Conservation (phyloP, 2,888 invertebrate species). For the Drosophila setosimentum region DNA sequence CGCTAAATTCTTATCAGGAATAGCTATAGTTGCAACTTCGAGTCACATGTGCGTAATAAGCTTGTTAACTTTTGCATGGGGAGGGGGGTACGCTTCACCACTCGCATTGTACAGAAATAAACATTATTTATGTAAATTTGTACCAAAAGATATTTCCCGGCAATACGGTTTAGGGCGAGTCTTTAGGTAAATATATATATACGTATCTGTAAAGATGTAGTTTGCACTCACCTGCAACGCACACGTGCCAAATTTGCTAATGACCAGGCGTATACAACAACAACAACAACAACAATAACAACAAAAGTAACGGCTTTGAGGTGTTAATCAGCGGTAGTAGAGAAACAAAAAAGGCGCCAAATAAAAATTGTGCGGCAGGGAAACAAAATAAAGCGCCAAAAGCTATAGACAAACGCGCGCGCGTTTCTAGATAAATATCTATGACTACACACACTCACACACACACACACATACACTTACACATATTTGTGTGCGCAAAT, state of each 20-base stretch:
- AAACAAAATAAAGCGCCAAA: constrained; percentile 64
- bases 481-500: neutral
- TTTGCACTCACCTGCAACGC: constrained; percentile 3
- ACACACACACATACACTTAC: neutral
- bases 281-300: neutral
- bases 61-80: neutral
- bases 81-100: neutral
- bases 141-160: neutral
- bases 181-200: neutral
- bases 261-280: constrained; percentile 24
- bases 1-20: constrained; percentile 9
- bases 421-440: constrained; percentile 77
- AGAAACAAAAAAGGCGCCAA: constrained; percentile 37
- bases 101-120: constrained; percentile 56
- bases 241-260: constrained; percentile 61
- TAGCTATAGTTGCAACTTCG: neutral
- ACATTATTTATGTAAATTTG: neutral
- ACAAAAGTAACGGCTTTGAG: constrained; percentile 58
- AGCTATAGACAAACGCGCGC: constrained; percentile 57
- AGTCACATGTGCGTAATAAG: constrained; percentile 9
- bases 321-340: constrained; percentile 68
- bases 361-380: constrained; percentile 12
- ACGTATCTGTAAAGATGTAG: neutral
- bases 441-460: constrained; percentile 21
- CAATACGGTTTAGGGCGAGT: no score